These are phyloP conservation scores for Diloba caeruleocephala DNA, from an alignment of 2,888 invertebrate species.

Conservation along the genomic window DNA sequence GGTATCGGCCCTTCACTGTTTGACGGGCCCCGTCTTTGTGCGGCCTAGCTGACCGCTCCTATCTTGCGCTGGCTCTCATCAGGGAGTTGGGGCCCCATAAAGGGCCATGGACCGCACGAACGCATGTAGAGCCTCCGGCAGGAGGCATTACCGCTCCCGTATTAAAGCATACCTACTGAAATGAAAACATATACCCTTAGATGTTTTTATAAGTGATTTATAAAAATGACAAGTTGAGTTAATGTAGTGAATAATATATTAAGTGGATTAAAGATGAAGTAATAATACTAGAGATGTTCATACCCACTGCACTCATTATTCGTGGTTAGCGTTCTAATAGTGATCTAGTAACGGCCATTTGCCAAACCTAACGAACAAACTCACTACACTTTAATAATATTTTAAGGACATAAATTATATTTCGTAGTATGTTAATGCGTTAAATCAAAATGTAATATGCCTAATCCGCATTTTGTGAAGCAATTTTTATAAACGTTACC, in stretches of 20 bases:
- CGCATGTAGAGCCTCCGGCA: no score
- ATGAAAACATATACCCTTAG: no score
- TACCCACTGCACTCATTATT: slow-evolving; percentile 19
- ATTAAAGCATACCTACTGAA: no score
- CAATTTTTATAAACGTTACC: slow-evolving; percentile 21
- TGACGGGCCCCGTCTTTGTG: no score
- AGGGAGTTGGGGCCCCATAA: no score
- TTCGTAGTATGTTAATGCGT: slow-evolving; percentile 29
- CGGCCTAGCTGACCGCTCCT: no score
- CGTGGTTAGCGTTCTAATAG: slow-evolving; percentile 50
- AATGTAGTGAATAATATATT: slow-evolving; percentile 25
- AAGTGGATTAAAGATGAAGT: slow-evolving; percentile 22
- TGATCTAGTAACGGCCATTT: slow-evolving; percentile 76
- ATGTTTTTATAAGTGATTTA: no score
- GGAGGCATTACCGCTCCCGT: no score
- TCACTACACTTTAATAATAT: slow-evolving; percentile 63
- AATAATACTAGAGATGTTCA: slow-evolving; percentile 22
- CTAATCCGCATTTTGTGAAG: slow-evolving; percentile 23
- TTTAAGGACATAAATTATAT: slow-evolving; percentile 56
- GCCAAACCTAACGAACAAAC: slow-evolving; percentile 69
- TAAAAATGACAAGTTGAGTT: slow-evolving; percentile 7
- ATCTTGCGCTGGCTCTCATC: no score
- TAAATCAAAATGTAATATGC: slow-evolving; percentile 26
- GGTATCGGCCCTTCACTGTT: no score
- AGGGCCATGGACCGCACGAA: no score